Percentiles rank a stretch among this genome's conserved stretches.
These are phyloP conservation scores for Indri indri DNA, from an alignment of 2,113 vertebrate species.

Conservation along the genomic window DNA sequence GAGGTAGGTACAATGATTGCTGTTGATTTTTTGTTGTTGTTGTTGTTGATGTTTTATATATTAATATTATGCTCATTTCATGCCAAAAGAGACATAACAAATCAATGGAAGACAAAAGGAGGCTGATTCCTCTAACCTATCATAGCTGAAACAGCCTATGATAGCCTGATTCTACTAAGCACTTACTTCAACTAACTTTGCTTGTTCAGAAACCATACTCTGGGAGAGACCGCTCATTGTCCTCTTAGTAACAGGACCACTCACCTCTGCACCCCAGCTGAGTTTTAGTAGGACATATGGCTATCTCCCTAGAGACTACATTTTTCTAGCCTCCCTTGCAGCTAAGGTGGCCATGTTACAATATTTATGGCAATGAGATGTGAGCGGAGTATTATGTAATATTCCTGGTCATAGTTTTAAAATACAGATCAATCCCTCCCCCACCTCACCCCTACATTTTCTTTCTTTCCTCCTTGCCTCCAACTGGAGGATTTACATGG, in stretches of 20 bases:
- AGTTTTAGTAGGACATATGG: background rate
- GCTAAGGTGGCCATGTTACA: background rate
- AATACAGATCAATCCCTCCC: background rate
- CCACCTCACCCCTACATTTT: background rate
- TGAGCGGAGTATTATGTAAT: background rate
- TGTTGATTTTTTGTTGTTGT: background rate
- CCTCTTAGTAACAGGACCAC: background rate
- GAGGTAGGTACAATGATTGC: background rate
- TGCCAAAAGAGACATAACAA: background rate
- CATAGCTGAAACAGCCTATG: background rate
- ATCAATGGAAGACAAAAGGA: background rate
- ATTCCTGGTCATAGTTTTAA: background rate
- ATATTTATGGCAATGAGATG: background rate
- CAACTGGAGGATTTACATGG: background rate
- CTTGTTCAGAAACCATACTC: background rate
- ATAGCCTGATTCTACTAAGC: background rate
- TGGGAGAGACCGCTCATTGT: background rate
- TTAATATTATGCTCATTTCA: background rate
- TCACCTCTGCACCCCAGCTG: background rate
- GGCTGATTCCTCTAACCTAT: background rate
- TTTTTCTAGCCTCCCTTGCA: background rate
- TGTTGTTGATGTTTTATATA: background rate
- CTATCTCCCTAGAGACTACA: background rate
- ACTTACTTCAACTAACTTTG: background rate
- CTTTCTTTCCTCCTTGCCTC: background rate